Evolutionary conservation across 2,113 vertebrate species (phyloP).

Genomic region (Phyllostomus discolor): DNA sequence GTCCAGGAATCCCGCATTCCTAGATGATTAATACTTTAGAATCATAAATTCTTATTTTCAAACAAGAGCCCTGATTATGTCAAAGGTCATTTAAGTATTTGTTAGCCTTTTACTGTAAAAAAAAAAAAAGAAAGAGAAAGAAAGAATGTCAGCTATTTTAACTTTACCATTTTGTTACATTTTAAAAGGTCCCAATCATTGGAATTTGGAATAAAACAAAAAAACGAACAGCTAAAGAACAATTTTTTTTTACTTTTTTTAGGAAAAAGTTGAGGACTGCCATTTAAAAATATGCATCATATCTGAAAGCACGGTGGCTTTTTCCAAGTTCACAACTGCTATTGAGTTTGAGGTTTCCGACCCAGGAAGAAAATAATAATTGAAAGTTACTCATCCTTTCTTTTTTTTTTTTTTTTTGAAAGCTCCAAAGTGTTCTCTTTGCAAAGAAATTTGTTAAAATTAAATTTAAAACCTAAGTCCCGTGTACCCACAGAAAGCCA

Average conservation of each 20-base stretch:
- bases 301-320: neutral
- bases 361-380: constrained; percentile 25
- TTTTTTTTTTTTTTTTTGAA: neutral
- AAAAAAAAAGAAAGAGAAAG: neutral
- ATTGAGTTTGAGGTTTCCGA: constrained; percentile 23
- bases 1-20: neutral
- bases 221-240: neutral
- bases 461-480: neutral
- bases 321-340: constrained; percentile 3
- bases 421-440: neutral
- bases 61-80: neutral
- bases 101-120: neutral
- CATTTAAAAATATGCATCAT: neutral
- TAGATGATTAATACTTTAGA: neutral
- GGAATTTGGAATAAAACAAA: neutral
- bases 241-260: neutral
- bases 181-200: neutral
- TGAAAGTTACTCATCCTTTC: neutral
- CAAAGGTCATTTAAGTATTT: neutral
- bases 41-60: neutral
- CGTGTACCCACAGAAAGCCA: neutral
- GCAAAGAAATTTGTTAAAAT: neutral
- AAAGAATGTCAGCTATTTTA: neutral
- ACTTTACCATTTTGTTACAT: neutral
- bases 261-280: neutral